Conservation (phyloP, 2,113 vertebrate genomes). For the Embiotoca jacksoni region DNA sequence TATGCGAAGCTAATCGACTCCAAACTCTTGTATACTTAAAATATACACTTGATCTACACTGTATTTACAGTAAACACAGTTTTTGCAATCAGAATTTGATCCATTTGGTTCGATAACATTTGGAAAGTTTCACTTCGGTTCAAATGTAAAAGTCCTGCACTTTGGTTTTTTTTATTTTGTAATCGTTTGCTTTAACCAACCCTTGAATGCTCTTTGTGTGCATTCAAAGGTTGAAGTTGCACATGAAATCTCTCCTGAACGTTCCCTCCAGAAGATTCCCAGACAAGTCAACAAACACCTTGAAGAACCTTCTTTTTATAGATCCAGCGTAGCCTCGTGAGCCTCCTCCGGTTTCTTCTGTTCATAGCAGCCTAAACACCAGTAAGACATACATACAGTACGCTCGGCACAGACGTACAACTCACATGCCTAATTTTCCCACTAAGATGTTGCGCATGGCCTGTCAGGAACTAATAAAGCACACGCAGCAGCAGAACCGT, state of each 20-base stretch:
- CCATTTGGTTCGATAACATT: no score
- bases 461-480: slow-evolving; percentile 45
- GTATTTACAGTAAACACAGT: no score
- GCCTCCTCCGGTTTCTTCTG: slow-evolving; percentile 36
- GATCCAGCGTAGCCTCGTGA: slow-evolving; percentile 10
- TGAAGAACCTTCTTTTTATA: slow-evolving; percentile 54
- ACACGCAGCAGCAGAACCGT: slow-evolving; percentile 9
- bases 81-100: no score
- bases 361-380: slow-evolving; percentile 8
- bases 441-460: background rate
- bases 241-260: slow-evolving; percentile 16
- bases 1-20: no score
- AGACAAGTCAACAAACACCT: slow-evolving; percentile 52
- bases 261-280: slow-evolving; percentile 37
- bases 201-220: background rate
- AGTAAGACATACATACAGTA: background rate
- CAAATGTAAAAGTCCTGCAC: no score
- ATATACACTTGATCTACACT: no score
- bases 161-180: no score
- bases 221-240: slow-evolving; percentile 8
- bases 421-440: slow-evolving; percentile 31
- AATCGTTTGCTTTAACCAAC: background rate
- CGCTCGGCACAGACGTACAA: background rate
- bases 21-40: no score
- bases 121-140: no score